phyloP scores from a whole-genome alignment of 2,888 invertebrate genomes.

The Lomographa bimaculata region DNA sequence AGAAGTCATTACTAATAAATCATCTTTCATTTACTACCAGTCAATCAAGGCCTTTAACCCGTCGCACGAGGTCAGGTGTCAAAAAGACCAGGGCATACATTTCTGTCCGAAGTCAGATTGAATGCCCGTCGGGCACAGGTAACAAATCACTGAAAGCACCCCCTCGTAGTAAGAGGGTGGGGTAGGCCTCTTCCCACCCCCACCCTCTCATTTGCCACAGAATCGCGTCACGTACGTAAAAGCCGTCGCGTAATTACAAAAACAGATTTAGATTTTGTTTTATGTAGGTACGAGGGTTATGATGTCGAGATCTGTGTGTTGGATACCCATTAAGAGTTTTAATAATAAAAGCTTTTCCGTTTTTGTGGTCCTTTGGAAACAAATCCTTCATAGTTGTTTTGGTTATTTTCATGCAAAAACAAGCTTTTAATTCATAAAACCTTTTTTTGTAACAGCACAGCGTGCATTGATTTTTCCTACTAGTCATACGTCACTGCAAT shows the following conservation, averaged over 20 bases:
- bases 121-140: constrained; percentile 41
- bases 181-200: constrained; percentile 10
- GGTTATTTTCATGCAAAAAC: too few species aligned
- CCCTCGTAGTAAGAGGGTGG: too few species aligned
- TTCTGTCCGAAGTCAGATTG: constrained; percentile 44
- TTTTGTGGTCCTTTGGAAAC: too few species aligned
- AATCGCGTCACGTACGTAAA: constrained; percentile 50
- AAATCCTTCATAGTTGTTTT: too few species aligned
- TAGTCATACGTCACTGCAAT: too few species aligned
- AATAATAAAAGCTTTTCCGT: too few species aligned
- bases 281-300: constrained; percentile 35
- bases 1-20: neutral
- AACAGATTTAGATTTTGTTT: constrained; percentile 45
- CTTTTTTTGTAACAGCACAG: too few species aligned
- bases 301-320: constrained; percentile 21
- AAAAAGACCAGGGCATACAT: constrained; percentile 41
- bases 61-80: constrained; percentile 39
- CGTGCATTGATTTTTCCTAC: too few species aligned
- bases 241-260: constrained; percentile 52
- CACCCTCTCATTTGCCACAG: constrained; percentile 45
- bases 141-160: constrained; percentile 43
- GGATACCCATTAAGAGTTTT: constrained; percentile 5
- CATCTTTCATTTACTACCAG: constrained; percentile 1
- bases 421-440: too few species aligned
- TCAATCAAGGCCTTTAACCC: constrained; percentile 33